Conservation (phyloP, 2,113 vertebrate species). For the Hystrix brachyura region DNA sequence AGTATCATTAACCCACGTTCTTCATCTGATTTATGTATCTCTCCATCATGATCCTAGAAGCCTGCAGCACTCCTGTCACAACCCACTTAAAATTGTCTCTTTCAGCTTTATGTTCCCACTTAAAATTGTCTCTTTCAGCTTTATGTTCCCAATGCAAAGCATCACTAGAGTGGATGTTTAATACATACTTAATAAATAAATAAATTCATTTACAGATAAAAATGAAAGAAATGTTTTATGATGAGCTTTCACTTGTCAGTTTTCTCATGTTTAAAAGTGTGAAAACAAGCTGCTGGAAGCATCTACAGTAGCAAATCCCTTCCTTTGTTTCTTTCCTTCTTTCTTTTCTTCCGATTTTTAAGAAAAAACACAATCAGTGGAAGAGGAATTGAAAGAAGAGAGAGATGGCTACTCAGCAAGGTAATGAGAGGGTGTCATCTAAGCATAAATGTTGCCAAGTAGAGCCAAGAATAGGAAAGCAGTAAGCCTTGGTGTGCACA, state of each 20-base stretch:
- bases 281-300: background rate
- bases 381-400: background rate
- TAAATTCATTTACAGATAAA: background rate
- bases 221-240: background rate
- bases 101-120: background rate
- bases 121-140: background rate
- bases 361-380: background rate
- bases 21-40: background rate
- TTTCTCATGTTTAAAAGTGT: background rate
- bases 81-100: background rate
- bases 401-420: background rate
- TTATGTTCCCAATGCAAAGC: background rate
- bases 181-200: background rate
- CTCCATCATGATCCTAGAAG: background rate
- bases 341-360: background rate
- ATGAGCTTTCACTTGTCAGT: background rate
- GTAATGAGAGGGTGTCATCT: background rate
- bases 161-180: background rate
- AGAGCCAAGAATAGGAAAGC: background rate
- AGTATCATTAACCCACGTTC: background rate
- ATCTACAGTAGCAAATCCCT: background rate
- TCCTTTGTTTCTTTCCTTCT: accelerated
- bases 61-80: background rate
- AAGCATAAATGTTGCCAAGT: background rate
- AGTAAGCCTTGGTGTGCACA: background rate